These are phyloP conservation scores for Alcedo quadribrachys DNA, from an alignment of 2,797 vertebrate species.

Conservation along the genomic window DNA sequence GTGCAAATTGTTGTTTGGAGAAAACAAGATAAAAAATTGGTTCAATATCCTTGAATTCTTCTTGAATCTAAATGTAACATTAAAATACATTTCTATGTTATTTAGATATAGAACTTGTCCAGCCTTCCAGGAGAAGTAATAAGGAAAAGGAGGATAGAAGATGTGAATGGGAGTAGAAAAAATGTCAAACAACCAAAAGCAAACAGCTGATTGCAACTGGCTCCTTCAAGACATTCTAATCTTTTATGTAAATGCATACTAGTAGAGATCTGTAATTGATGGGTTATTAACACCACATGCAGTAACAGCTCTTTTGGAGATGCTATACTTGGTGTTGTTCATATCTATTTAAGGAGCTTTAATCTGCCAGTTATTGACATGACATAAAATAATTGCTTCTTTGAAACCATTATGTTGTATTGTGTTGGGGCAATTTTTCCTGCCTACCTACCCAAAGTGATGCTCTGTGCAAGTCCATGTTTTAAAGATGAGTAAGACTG, in stretches of 20 bases:
- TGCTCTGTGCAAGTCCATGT: background rate
- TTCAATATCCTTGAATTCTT: constrained; percentile 13
- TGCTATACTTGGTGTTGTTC: background rate
- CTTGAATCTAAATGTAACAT: background rate
- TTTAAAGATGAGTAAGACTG: background rate
- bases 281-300: constrained; percentile 60
- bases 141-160: constrained; percentile 6
- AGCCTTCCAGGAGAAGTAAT: background rate
- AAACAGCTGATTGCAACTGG: background rate
- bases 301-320: background rate
- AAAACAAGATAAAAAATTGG: background rate
- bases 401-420: constrained; percentile 16
- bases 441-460: background rate
- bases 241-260: constrained; percentile 13
- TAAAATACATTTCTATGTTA: background rate
- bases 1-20: background rate
- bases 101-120: background rate
- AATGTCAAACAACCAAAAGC: background rate
- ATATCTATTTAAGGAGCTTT: constrained; percentile 14
- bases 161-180: background rate
- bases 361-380: constrained; percentile 33
- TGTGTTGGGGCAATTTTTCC: background rate
- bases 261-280: constrained; percentile 60
- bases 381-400: background rate
- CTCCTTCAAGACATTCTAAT: constrained; percentile 28